phyloP scores from a whole-genome alignment of 2,113 vertebrate species.

The Microtus montanus region DNA sequence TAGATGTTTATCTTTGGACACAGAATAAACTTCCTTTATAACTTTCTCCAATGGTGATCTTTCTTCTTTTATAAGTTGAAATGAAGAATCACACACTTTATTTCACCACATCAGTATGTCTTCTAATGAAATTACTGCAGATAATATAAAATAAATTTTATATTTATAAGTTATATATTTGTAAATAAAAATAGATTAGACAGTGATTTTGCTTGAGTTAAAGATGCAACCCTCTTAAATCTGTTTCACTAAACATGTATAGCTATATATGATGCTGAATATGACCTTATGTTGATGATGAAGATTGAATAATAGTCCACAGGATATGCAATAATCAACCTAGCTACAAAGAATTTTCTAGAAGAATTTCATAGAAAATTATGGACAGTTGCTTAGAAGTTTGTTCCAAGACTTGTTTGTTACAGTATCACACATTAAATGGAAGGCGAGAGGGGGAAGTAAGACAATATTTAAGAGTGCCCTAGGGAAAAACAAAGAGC shows the following conservation, averaged over 20 bases:
- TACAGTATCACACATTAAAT: background rate
- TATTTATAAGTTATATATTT: background rate
- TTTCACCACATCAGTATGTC: background rate
- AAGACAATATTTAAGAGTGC: background rate
- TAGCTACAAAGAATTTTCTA: background rate
- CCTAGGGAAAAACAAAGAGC: background rate
- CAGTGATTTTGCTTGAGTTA: background rate
- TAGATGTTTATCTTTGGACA: background rate
- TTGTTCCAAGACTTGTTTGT: background rate
- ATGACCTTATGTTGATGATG: background rate
- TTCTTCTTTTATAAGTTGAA: background rate
- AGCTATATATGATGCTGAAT: background rate
- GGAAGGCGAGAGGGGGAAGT: background rate
- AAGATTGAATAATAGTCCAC: background rate
- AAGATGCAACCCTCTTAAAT: background rate
- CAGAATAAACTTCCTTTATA: background rate
- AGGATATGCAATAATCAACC: background rate
- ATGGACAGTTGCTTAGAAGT: background rate
- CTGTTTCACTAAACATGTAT: background rate
- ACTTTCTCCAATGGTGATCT: background rate
- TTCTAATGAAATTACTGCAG: background rate
- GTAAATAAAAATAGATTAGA: background rate
- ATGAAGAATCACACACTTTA: background rate
- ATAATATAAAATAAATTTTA: background rate
- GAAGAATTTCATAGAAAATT: conserved; percentile 1